phyloP scores from a whole-genome alignment of 2,113 vertebrate species.

The Abramis brama region DNA sequence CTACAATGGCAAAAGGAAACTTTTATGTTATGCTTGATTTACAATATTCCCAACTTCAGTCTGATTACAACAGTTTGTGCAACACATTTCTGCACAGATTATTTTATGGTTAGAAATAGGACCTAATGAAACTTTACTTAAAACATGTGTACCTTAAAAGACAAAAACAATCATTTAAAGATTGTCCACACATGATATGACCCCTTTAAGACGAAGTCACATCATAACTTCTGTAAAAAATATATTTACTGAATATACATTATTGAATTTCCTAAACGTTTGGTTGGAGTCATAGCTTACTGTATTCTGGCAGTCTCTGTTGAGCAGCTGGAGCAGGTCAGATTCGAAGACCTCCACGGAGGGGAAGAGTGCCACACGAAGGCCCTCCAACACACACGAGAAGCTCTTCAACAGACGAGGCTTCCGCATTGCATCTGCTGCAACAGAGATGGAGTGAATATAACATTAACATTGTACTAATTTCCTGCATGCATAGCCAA shows the following conservation, averaged over 20 bases:
- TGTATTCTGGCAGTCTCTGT: conserved; percentile 80
- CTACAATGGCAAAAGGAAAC: not conserved
- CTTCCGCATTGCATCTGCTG: conserved; percentile 83
- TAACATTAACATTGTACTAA: conserved; percentile 2
- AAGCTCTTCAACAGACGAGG: conserved; percentile 80
- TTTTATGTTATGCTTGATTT: not conserved
- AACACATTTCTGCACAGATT: not conserved
- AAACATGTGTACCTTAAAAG: too few species aligned
- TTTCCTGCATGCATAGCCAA: not conserved
- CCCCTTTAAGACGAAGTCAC: not conserved
- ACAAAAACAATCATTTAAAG: not conserved
- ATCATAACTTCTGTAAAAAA: not conserved
- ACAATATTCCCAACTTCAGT: not conserved
- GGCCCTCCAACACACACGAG: conserved; percentile 79
- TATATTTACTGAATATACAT: not conserved
- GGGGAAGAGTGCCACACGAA: conserved; percentile 83
- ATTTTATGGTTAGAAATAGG: not conserved
- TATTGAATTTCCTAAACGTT: not conserved
- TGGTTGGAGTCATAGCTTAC: conserved; percentile 67
- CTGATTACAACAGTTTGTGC: not conserved
- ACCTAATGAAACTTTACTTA: too few species aligned
- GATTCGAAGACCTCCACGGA: conserved; percentile 90
- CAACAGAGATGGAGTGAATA: conserved; percentile 28
- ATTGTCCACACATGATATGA: not conserved
- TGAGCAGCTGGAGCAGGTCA: conserved; percentile 82